Conservation (phyloP, 2,113 vertebrate species). For the Microtus richardsoni region DNA sequence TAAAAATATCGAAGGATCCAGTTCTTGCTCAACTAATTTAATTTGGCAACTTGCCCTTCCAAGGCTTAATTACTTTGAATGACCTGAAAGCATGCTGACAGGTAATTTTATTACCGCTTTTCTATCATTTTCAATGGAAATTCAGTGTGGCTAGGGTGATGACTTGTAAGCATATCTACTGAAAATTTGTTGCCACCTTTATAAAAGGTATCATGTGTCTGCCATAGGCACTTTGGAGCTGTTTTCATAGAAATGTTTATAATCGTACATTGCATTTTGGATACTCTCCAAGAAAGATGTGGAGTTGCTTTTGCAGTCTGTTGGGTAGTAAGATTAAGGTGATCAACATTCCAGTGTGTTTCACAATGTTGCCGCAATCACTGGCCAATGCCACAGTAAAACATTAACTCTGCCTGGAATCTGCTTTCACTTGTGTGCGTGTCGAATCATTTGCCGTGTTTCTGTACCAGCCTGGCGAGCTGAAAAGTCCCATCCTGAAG, state of each 20-base stretch:
- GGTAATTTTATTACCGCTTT: background rate
- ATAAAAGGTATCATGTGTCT: conserved; percentile 67
- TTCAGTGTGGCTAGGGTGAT: background rate
- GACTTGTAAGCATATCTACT: background rate
- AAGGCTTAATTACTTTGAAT: conserved; percentile 32
- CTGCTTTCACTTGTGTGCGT: conserved; percentile 55
- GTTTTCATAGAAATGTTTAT: conserved; percentile 41
- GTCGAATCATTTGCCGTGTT: background rate
- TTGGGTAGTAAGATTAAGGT: conserved; percentile 17
- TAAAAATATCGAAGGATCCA: background rate
- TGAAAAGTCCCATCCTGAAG: background rate
- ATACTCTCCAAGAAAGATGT: conserved; percentile 64
- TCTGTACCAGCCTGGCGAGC: background rate
- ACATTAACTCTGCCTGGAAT: conserved; percentile 44
- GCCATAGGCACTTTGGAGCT: conserved; percentile 57
- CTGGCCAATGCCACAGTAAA: background rate
- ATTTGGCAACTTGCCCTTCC: background rate
- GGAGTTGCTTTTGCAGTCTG: conserved; percentile 57
- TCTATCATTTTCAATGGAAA: conserved; percentile 2
- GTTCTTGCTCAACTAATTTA: conserved; percentile 21
- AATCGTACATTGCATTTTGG: conserved; percentile 54
- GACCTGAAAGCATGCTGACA: background rate
- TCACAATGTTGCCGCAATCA: background rate
- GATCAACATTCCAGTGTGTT: conserved; percentile 45
- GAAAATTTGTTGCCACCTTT: conserved; percentile 64